Evolutionary conservation across 2,797 vertebrate species (phyloP), one percentile per base, ranked within the genome.

Genomic region (Poecilia picta): DNA sequence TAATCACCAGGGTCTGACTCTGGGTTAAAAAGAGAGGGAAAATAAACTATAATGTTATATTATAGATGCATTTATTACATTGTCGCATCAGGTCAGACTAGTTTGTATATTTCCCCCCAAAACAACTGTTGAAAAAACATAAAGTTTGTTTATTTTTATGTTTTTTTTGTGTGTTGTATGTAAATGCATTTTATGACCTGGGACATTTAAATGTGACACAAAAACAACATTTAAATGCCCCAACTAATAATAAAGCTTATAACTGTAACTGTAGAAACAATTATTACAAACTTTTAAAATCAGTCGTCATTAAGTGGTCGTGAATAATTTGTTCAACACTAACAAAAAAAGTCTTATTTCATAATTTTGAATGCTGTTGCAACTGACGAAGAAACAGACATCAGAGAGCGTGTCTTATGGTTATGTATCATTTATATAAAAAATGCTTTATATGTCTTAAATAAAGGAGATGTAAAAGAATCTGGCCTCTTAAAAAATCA

Each of bases 1-100:
- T 23, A 53, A 10, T 53, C 49, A 10, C 49, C 49, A 25, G 49
- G 20, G 23, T 53, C 20, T 23, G 49, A 51, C 7, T 77, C 45
- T 36, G 66, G 49, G 72, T 5, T 18, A 18, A 76, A 76, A 85
- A 77, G 71, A 20, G 6, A 7, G 2, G 49, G 49, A 53, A 20
- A 53, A 53, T 53, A 8, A 53, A 10, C 23, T 8, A 23, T 53
- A 10, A 53, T 51, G 2, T 25, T 39, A 23, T 68, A 23, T 41
- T 39, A 23, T 41, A 20, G 16, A 39, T 68, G 36, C 18, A 68
- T 39, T 68, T 23, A 25, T 68, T 68, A 70, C 11, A 43, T 25
- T 68, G 5, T 70, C 12, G 25, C 39, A 25, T 25, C 12, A 43
- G 39, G 39, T 41, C 33, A 68, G 8, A 6, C 1, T 41, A 6